A percentile compares a stretch with the other conserved stretches of the same genome.
Evolutionary conservation across 2,888 invertebrate genomes (phyloP).

Genomic region (Stomorhina lunata): DNA sequence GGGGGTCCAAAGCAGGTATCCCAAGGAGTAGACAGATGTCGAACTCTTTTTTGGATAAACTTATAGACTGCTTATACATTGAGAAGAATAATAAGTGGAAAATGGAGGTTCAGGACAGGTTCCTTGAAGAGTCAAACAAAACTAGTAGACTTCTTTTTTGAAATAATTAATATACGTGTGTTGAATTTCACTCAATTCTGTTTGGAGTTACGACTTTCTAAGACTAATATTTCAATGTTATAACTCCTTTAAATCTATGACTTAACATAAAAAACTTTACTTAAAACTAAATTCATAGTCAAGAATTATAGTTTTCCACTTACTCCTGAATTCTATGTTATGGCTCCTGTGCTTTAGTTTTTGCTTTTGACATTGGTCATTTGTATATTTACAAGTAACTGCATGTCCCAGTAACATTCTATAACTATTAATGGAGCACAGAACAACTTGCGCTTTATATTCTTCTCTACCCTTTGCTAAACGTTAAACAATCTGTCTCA

Average conservation of each 20-base stretch:
- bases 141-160: no score
- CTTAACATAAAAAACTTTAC: not conserved
- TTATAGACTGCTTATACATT: no score
- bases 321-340: not conserved
- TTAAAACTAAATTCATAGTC: constrained; percentile 18
- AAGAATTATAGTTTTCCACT: not conserved
- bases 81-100: no score
- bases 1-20: no score
- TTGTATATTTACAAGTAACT: constrained; percentile 44
- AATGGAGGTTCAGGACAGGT: no score
- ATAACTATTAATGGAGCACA: constrained; percentile 27
- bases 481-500: not conserved
- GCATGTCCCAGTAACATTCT: constrained; percentile 2
- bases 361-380: constrained; percentile 56
- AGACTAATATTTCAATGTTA: not conserved
- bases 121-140: no score
- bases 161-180: no score
- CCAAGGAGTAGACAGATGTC: no score
- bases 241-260: not conserved
- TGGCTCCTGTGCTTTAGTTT: not conserved
- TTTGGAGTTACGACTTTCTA: no score
- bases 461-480: not conserved
- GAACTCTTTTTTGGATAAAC: no score
- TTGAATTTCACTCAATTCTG: no score
- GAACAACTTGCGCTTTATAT: constrained; percentile 24